phyloP scores from a whole-genome alignment of 2,888 invertebrate species.

The Psococerastis gibbosa region DNA sequence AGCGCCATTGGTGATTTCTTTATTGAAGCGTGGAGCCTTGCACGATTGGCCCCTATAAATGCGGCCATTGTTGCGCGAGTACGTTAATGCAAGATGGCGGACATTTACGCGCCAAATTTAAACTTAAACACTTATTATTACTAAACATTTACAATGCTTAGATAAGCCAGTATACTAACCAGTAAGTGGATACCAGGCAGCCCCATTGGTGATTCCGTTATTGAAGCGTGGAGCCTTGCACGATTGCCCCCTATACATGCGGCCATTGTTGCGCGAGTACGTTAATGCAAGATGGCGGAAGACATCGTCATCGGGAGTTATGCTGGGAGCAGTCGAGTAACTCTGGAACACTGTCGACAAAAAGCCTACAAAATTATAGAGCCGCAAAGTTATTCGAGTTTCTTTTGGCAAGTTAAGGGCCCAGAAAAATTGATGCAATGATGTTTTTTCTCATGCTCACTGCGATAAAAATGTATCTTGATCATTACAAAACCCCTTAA shows the following conservation, averaged over 20 bases:
- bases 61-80: constrained; percentile 33
- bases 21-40: constrained; percentile 28
- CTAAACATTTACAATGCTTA: no score
- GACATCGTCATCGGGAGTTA: constrained; percentile 44
- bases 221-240: constrained; percentile 30
- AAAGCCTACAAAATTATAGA: constrained; percentile 25
- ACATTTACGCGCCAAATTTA: no score
- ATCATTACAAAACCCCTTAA: no score
- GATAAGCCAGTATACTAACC: no score
- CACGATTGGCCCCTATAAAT: constrained; percentile 35
- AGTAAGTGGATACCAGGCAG: constrained; percentile 37
- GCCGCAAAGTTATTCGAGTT: no score
- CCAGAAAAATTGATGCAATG: no score
- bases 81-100: no score
- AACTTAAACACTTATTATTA: no score
- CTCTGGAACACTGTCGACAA: constrained; percentile 59
- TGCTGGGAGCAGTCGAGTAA: constrained; percentile 44
- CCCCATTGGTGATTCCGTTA: constrained; percentile 46
- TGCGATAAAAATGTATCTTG: no score
- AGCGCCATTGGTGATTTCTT: constrained; percentile 48
- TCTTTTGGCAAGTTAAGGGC: no score
- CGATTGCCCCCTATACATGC: constrained; percentile 33
- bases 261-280: constrained; percentile 36
- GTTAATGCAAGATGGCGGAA: constrained; percentile 35
- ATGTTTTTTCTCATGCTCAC: no score